phyloP scores from a whole-genome alignment of 2,113 vertebrate genomes.

The Toxotes chatareus region DNA sequence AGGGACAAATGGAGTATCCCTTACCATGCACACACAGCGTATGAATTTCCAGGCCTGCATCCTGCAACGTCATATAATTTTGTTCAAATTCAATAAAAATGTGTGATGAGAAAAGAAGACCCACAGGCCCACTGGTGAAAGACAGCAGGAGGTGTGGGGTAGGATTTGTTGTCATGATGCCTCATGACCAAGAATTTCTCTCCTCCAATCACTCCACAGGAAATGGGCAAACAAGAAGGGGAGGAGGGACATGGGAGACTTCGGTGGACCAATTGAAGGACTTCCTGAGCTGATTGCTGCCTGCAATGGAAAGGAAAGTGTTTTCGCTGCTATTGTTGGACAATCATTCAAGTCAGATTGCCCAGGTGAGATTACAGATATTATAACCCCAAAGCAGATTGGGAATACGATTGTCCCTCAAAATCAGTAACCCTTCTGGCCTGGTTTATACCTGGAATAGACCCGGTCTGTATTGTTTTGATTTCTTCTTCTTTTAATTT shows the following conservation, averaged over 20 bases:
- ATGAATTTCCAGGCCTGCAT: constrained; percentile 22
- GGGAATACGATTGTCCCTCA: not conserved
- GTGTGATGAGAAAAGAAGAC: constrained; percentile 35
- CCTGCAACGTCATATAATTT: constrained; percentile 57
- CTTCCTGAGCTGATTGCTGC: constrained; percentile 94
- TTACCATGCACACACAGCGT: constrained; percentile 64
- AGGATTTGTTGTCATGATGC: constrained; percentile 22
- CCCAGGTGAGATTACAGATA: constrained; percentile 86
- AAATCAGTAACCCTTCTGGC: not conserved
- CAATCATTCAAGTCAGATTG: constrained; percentile 80
- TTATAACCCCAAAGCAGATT: not conserved
- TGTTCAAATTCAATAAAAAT: constrained; percentile 59
- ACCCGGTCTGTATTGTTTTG: not conserved
- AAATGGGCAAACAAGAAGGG: constrained; percentile 85
- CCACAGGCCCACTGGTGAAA: constrained; percentile 31
- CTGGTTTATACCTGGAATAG: not conserved
- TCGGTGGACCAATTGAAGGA: constrained; percentile 88
- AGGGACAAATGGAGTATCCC: constrained; percentile 83
- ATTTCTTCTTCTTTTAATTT: not conserved
- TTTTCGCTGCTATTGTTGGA: constrained; percentile 87
- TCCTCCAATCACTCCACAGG: constrained; percentile 74
- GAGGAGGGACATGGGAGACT: constrained; percentile 67
- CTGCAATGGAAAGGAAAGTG: constrained; percentile 88
- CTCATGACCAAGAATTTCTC: constrained; percentile 32
- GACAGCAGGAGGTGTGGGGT: constrained; percentile 33